Percentiles rank a stretch among this genome's conserved stretches.
Evolutionary conservation across 2,113 vertebrate genomes (phyloP).

Genomic region (Cyanoramphus novaezelandiae): DNA sequence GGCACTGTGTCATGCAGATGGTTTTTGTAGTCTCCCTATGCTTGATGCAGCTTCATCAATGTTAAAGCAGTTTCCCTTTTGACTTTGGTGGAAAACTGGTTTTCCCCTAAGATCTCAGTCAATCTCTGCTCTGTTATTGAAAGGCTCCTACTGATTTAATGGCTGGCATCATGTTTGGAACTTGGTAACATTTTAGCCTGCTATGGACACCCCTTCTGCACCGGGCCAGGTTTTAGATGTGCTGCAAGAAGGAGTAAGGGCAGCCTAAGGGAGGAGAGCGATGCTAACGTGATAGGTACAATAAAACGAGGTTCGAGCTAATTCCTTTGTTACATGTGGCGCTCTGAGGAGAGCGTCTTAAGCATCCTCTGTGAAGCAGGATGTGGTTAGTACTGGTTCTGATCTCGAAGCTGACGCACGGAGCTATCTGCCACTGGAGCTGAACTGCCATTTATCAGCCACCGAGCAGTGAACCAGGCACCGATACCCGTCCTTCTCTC

Average conservation of each 20-base stretch:
- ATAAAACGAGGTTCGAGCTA: neutral
- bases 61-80: neutral
- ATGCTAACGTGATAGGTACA: accelerated
- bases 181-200: no score
- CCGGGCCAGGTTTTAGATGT: neutral
- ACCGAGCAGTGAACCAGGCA: accelerated
- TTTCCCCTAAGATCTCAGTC: neutral
- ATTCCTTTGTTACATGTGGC: neutral
- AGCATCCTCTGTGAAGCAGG: neutral
- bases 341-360: neutral
- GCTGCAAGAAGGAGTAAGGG: neutral
- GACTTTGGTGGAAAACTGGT: neutral
- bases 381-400: neutral
- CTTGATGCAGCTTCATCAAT: neutral
- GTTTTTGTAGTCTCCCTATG: neutral
- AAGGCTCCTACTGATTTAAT: neutral
- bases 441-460: accelerated
- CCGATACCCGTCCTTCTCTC: neutral
- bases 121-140: neutral
- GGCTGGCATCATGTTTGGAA: neutral
- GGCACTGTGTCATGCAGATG: no score
- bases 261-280: no score
- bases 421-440: accelerated
- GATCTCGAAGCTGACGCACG: neutral
- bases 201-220: neutral